Percentiles rank a stretch among this genome's conserved stretches.
phyloP scores from a whole-genome alignment of 1,140 invertebrate genomes.

The Phthorimaea operculella region DNA sequence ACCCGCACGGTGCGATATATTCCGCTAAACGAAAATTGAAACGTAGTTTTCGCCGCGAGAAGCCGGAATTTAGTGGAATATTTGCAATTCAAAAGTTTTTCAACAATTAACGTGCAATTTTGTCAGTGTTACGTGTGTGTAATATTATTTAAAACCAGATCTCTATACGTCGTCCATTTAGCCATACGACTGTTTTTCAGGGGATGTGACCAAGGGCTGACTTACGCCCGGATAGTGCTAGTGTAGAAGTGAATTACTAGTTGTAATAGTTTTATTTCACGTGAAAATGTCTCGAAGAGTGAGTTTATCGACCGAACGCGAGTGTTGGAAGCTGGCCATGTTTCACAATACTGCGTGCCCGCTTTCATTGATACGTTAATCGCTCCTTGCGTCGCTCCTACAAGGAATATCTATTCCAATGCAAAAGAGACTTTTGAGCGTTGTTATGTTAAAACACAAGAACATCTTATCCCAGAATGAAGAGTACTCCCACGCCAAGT shows the following conservation, averaged over 20 bases:
- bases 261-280: not conserved
- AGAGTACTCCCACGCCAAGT: conserved; percentile 9
- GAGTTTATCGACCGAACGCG: conserved; percentile 30
- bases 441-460: conserved; percentile 32
- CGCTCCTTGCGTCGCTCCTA: not conserved
- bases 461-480: conserved; percentile 15
- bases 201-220: conserved; percentile 14
- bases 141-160: not conserved
- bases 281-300: conserved; percentile 25
- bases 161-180: conserved; percentile 16
- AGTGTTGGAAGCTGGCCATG: conserved; percentile 26
- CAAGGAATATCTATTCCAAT: no score
- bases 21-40: conserved; percentile 52
- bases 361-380: conserved; percentile 26
- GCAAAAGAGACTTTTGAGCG: conserved; percentile 1
- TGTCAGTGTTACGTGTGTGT: not conserved
- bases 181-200: conserved; percentile 10
- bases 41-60: conserved; percentile 41
- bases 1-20: conserved; percentile 38
- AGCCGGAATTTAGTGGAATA: not conserved
- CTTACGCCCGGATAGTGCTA: not conserved
- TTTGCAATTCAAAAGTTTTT: not conserved
- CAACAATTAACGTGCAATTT: not conserved
- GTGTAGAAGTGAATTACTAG: not conserved
- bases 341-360: conserved; percentile 14